Base-by-base conservation (phyloP, 2,888 invertebrate species). In the Branchipolynoe longqiensis region DNA sequence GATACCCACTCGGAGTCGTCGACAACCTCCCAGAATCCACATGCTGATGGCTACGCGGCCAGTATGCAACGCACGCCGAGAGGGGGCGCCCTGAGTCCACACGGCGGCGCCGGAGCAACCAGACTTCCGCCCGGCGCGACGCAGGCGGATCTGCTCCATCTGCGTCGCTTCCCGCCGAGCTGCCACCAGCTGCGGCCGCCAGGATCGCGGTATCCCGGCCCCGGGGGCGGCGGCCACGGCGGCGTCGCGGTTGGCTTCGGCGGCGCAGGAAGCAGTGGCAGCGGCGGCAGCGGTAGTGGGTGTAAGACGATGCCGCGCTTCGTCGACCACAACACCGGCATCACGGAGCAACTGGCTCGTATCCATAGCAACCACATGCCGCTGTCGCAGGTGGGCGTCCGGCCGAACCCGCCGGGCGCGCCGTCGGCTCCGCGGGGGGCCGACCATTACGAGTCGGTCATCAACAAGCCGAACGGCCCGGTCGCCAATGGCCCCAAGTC, bases 111-210 rank as follows among this genome's bases (percentile, higher is more conserved):
- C 58, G 4, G 58, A 4, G 58, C n/a, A 14, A 31, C 22, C 62
- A 62, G 12, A n/a, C n/a, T n/a, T n/a, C n/a, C n/a, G n/a, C n/a
- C n/a, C 14, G n/a, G 58, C 58, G 58, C 58, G 4, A 14, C 38
- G 6, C 36, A 69, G 36, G 69, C n/a, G 36, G 69, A 33, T n/a
- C 48, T 54, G 31, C 78, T 78, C 48, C 78, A 78, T 48, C 28
- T 78, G 31, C 78, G 78, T 28, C 78, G 78, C 78, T 78, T 48
- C 78, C 78, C 78, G 28, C 48, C 78, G 28, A 48, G 28, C 18
- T 78, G 78, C 41, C 41, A 78, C 28, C 78, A 78, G 78, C 78
- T 78, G 48, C 78, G 78, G 25, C 78, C 78, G 40, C 78, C 78
- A 38, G 73, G 73, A 1, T 4, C 38, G 6, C 38, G 41, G 0